Conservation (phyloP, 2,797 vertebrate species). For the Chelon labrosus region DNA sequence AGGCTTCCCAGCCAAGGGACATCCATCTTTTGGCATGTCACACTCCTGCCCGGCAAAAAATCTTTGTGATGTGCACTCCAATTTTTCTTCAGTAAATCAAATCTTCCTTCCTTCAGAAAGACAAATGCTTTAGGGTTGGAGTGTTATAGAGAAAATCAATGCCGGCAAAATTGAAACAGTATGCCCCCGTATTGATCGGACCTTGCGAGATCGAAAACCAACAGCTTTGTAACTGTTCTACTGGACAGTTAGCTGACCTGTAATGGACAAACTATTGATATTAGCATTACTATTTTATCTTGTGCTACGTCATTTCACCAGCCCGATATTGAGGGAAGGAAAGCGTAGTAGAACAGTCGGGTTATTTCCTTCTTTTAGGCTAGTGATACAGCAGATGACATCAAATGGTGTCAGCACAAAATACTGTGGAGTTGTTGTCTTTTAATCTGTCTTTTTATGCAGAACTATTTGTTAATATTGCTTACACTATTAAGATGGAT, state of each 20-base stretch:
- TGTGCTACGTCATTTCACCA: slow-evolving; percentile 92
- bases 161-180: slow-evolving; percentile 99
- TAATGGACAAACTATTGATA: slow-evolving; percentile 99
- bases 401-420: slow-evolving; percentile 7
- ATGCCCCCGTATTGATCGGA: slow-evolving; percentile 98
- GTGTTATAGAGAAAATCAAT: slow-evolving; percentile 99
- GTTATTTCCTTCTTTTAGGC: slow-evolving; percentile 22
- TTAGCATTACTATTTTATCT: slow-evolving; percentile 99
- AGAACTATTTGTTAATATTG: too few species aligned
- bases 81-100: slow-evolving; percentile 99
- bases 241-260: slow-evolving; percentile 99
- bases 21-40: slow-evolving; percentile 98
- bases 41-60: slow-evolving; percentile 93
- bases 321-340: slow-evolving; percentile 66
- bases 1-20: slow-evolving; percentile 95
- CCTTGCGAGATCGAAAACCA: slow-evolving; percentile 97
- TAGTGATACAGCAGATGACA: slow-evolving; percentile 7
- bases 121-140: slow-evolving; percentile 97
- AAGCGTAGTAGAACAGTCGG: slow-evolving; percentile 25
- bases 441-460: neutral
- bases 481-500: too few species aligned
- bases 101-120: slow-evolving; percentile 99
- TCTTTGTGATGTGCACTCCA: slow-evolving; percentile 99
- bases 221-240: slow-evolving; percentile 99
- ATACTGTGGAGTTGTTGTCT: neutral